Percentiles rank a stretch among this genome's conserved stretches.
These are phyloP conservation scores for Coenonympha glycerion DNA, from an alignment of 2,888 invertebrate species.

Conservation along the genomic window DNA sequence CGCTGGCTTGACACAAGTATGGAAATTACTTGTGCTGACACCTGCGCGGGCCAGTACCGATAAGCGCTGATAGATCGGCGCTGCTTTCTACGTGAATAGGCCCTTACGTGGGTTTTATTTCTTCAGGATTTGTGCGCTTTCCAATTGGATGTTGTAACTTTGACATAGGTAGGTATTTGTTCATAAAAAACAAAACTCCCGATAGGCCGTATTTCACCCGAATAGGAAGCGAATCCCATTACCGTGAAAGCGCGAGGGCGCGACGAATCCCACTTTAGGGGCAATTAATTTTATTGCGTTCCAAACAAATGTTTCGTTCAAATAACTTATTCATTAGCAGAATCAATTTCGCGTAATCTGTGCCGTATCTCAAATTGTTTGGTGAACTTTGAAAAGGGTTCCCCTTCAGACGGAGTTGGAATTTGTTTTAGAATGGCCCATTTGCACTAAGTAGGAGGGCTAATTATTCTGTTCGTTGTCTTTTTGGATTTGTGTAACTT, in stretches of 20 bases:
- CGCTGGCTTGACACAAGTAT: too few relatives aligned
- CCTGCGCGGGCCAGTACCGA: too few relatives aligned
- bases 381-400: constrained; percentile 25
- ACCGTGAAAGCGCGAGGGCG: constrained; percentile 12
- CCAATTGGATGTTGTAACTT: too few relatives aligned
- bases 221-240: constrained; percentile 15
- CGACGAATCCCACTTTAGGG: constrained; percentile 24
- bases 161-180: background rate
- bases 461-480: constrained; percentile 22
- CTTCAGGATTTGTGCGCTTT: too few relatives aligned
- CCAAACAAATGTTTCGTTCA: constrained; percentile 28
- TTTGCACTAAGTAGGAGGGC: constrained; percentile 13
- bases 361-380: constrained; percentile 25
- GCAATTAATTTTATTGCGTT: constrained; percentile 32
- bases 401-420: constrained; percentile 15
- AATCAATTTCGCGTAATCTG: constrained; percentile 34
- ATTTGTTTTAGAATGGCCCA: constrained; percentile 19
- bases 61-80: too few relatives aligned
- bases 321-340: constrained; percentile 33
- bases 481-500: constrained; percentile 9
- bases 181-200: background rate
- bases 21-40: too few relatives aligned
- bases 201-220: background rate
- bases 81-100: too few relatives aligned
- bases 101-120: too few relatives aligned